Conservation (phyloP, 2,113 vertebrate species). For the Ibidorhyncha struthersii region DNA sequence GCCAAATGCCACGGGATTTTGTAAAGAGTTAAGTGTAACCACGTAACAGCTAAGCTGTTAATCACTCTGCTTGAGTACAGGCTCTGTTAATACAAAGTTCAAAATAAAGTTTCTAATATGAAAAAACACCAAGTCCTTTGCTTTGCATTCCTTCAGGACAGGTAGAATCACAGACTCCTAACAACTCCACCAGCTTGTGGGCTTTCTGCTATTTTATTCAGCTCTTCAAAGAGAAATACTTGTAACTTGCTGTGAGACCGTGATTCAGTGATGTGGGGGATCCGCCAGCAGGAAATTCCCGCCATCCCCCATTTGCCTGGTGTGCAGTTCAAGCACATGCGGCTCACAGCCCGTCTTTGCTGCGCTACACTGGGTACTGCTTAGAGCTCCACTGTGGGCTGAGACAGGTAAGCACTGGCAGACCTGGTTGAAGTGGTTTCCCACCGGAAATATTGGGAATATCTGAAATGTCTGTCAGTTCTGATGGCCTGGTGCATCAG, state of each 20-base stretch:
- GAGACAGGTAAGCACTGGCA: neutral
- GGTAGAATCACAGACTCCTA: neutral
- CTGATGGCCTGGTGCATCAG: neutral
- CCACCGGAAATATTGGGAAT: too few species aligned
- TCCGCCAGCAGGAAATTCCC: neutral
- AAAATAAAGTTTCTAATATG: neutral
- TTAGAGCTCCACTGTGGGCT: neutral
- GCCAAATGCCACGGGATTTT: neutral
- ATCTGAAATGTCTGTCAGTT: neutral
- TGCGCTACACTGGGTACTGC: neutral
- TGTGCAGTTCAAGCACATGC: neutral
- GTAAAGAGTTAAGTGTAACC: neutral
- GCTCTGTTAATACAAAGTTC: neutral
- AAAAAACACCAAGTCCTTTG: neutral
- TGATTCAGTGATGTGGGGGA: neutral
- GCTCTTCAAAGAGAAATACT: neutral
- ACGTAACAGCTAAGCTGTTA: neutral
- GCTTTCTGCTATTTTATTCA: neutral
- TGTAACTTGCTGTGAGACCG: neutral
- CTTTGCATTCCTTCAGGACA: neutral
- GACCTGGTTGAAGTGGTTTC: neutral
- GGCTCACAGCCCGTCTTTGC: neutral
- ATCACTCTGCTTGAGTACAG: neutral
- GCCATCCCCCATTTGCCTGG: neutral
- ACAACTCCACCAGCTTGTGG: neutral